Evolutionary conservation across 2,113 vertebrate species (phyloP).

Genomic region (Arothron firmamentum): DNA sequence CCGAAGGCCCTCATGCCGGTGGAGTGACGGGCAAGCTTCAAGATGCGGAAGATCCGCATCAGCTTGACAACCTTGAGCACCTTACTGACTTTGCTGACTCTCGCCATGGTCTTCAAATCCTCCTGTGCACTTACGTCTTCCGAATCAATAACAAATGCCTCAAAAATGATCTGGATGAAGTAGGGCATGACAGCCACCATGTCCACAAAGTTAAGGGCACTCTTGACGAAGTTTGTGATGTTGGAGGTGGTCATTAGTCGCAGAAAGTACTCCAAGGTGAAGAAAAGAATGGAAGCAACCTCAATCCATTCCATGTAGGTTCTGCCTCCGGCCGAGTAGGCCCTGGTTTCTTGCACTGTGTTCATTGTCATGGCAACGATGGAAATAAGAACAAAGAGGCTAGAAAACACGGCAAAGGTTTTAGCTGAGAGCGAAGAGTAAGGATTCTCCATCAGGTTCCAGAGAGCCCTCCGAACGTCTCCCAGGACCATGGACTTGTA

Average conservation of each 20-base stretch:
- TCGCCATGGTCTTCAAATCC: conserved; percentile 82
- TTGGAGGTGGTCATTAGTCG: conserved; percentile 81
- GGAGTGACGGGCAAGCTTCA: conserved; percentile 88
- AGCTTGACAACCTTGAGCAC: conserved; percentile 87
- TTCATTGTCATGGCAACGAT: conserved; percentile 87
- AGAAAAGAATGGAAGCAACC: conserved; percentile 82
- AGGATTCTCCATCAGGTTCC: conserved; percentile 87
- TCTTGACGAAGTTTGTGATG: conserved; percentile 79
- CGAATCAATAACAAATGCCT: conserved; percentile 74
- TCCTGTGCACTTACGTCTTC: conserved; percentile 72
- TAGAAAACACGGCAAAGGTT: conserved; percentile 84
- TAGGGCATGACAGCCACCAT: conserved; percentile 88
- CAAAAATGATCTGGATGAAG: conserved; percentile 84
- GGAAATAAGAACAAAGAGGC: conserved; percentile 86
- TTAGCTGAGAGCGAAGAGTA: conserved; percentile 86
- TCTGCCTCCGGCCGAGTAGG: conserved; percentile 72
- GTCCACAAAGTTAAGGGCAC: conserved; percentile 84
- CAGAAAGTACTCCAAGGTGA: conserved; percentile 83
- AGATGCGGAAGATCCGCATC: conserved; percentile 89
- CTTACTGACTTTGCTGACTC: conserved; percentile 88
- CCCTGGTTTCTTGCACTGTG: conserved; percentile 83
- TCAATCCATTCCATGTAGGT: conserved; percentile 84
- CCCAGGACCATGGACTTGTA: conserved; percentile 82
- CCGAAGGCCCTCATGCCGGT: conserved; percentile 88
- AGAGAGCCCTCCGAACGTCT: conserved; percentile 71